phyloP scores from a whole-genome alignment of 2,888 invertebrate genomes.

The Biston betularia region DNA sequence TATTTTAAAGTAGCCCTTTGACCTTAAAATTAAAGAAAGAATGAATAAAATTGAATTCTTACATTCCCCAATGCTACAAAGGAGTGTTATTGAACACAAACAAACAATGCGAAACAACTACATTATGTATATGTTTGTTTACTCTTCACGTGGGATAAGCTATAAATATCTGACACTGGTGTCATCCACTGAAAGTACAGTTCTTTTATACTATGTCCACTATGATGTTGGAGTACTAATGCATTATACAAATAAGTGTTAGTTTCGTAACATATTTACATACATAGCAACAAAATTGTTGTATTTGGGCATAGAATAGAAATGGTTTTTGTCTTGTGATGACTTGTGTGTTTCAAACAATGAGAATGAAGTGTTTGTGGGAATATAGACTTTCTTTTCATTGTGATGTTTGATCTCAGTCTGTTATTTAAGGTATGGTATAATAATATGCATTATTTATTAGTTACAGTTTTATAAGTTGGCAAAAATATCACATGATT shows the following conservation, averaged over 20 bases:
- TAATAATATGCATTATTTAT: neutral
- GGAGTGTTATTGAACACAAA: constrained; percentile 43
- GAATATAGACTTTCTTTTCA: constrained; percentile 25
- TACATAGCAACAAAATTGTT: constrained; percentile 7
- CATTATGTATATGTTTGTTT: constrained; percentile 52
- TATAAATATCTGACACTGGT: constrained; percentile 75
- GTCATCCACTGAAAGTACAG: constrained; percentile 31
- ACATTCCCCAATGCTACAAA: constrained; percentile 25
- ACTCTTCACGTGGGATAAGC: constrained; percentile 73
- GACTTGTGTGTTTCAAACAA: constrained; percentile 32
- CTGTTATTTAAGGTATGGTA: constrained; percentile 42
- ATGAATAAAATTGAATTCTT: neutral
- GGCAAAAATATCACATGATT: constrained; percentile 20
- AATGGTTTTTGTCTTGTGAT: constrained; percentile 15
- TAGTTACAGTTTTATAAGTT: constrained; percentile 28
- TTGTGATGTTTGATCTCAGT: constrained; percentile 45
- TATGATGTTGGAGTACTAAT: constrained; percentile 15
- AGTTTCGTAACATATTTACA: constrained; percentile 17
- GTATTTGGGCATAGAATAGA: constrained; percentile 8
- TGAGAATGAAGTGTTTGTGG: constrained; percentile 17
- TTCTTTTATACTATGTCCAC: constrained; percentile 3
- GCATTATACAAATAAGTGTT: constrained; percentile 18
- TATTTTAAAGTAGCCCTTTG: neutral
- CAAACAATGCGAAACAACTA: constrained; percentile 51
- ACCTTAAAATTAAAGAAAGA: neutral